Percentiles rank a stretch among this genome's conserved stretches.
Conservation (phyloP, 1,140 invertebrate species). For the Pteromalus puparum region DNA sequence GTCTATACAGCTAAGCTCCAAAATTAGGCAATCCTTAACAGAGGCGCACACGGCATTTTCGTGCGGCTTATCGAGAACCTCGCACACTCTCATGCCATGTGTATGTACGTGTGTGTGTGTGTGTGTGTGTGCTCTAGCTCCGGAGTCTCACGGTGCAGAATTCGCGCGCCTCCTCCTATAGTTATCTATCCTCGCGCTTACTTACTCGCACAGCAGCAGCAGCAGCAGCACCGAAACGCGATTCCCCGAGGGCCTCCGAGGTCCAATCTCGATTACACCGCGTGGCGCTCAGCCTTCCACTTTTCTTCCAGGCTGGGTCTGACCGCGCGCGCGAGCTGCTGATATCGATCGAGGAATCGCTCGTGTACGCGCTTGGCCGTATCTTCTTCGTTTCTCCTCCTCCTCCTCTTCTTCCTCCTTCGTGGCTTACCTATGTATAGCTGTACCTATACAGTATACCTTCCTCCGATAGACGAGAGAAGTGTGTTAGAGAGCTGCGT, state of each 20-base stretch:
- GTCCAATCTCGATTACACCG: slow-evolving; percentile 45
- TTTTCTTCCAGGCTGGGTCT: slow-evolving; percentile 8
- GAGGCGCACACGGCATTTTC: background rate
- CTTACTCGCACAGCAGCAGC: slow-evolving; percentile 4
- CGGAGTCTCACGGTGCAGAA: background rate
- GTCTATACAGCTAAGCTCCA: background rate
- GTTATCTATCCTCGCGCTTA: background rate
- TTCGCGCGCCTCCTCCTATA: background rate
- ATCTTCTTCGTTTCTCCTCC: background rate
- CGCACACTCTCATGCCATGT: too few species aligned
- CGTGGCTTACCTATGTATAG: background rate
- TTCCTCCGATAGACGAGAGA: slow-evolving; percentile 28
- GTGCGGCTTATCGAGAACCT: background rate
- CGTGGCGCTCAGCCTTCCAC: slow-evolving; percentile 5
- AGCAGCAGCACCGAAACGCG: background rate
- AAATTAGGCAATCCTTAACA: background rate
- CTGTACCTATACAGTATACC: background rate
- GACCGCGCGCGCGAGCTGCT: background rate
- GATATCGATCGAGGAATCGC: slow-evolving; percentile 47
- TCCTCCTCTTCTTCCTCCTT: too few species aligned
- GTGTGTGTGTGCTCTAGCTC: background rate
- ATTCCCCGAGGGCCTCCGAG: slow-evolving; percentile 18
- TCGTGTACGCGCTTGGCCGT: slow-evolving; percentile 20
- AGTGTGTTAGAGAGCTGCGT: slow-evolving; percentile 27
- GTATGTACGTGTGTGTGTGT: too few species aligned